These are phyloP conservation scores for Polyergus mexicanus DNA, from an alignment of 1,140 invertebrate species.

Conservation along the genomic window DNA sequence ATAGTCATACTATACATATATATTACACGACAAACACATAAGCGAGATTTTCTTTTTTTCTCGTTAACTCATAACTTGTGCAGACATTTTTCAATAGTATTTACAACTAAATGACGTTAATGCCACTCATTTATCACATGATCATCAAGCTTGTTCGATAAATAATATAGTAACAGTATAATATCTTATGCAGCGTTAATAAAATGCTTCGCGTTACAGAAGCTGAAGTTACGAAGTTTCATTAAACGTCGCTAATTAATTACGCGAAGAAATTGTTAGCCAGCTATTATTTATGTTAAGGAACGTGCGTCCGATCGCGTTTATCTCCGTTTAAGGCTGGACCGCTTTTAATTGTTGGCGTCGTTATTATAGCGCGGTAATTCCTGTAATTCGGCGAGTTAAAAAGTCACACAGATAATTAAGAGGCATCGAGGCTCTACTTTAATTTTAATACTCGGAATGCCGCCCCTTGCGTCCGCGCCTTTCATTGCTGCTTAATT, in stretches of 20 bases:
- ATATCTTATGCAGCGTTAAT: slow-evolving; percentile 21
- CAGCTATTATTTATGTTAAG: slow-evolving; percentile 43
- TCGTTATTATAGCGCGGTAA: slow-evolving; percentile 2
- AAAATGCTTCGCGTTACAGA: slow-evolving; percentile 13
- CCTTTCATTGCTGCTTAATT: slow-evolving; percentile 51
- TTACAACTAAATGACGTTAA: slow-evolving; percentile 13
- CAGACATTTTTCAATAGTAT: slow-evolving; percentile 18
- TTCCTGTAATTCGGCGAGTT: slow-evolving; percentile 11
- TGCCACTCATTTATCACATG: slow-evolving; percentile 29
- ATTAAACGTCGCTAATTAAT: slow-evolving; percentile 48
- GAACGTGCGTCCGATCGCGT: slow-evolving; percentile 11
- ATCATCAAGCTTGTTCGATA: slow-evolving; percentile 28
- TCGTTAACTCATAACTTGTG: neutral
- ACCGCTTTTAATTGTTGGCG: slow-evolving; percentile 29
- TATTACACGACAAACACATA: neutral
- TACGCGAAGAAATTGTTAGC: slow-evolving; percentile 29
- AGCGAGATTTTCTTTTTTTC: neutral
- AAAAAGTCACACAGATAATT: slow-evolving; percentile 34
- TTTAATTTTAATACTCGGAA: slow-evolving; percentile 66
- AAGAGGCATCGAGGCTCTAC: slow-evolving; percentile 45
- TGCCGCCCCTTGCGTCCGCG: neutral
- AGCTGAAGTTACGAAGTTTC: slow-evolving; percentile 7
- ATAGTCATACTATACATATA: neutral
- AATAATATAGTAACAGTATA: slow-evolving; percentile 17
- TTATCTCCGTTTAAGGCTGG: slow-evolving; percentile 10